phyloP scores from a whole-genome alignment of 2,113 vertebrate species.

The Willisornis vidua region DNA sequence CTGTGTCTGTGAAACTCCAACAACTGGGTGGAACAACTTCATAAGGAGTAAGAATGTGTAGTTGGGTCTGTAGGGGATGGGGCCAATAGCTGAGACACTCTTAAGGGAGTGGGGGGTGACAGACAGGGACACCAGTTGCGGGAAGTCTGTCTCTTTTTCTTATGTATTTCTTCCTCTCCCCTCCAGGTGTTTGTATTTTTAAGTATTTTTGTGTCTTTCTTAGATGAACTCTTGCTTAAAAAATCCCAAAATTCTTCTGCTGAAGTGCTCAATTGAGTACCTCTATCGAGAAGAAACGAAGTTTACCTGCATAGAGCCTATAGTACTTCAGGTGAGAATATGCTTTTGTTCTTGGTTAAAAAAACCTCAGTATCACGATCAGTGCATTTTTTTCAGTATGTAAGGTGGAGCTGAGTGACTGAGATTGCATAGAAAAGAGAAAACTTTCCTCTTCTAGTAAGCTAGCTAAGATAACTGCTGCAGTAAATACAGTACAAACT shows the following conservation, averaged over 20 bases:
- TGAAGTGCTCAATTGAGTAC: constrained; percentile 98
- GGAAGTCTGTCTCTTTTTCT: not conserved
- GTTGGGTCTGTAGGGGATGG: not conserved
- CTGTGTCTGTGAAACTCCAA: not conserved
- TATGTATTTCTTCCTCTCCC: not conserved
- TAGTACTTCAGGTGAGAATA: constrained; percentile 90
- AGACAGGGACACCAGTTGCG: not conserved
- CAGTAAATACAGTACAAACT: not conserved
- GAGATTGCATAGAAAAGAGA: not conserved
- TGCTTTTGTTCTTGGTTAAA: not conserved
- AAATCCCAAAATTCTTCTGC: constrained; percentile 94
- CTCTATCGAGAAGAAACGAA: constrained; percentile 98
- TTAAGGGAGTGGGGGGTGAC: not conserved
- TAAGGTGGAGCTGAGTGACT: not conserved
- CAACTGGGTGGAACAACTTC: not conserved
- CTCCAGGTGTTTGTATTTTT: not conserved
- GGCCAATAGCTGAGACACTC: not conserved
- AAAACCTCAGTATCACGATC: not conserved
- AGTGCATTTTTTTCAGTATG: not conserved
- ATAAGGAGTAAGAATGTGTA: not conserved
- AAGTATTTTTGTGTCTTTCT: not conserved
- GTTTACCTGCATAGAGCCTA: constrained; percentile 97
- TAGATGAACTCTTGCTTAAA: constrained; percentile 97
- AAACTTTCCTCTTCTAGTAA: not conserved
- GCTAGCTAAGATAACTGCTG: not conserved